Percentiles rank a stretch among this genome's conserved stretches.
These are phyloP conservation scores for Hydropsyche betteni DNA, from an alignment of 2,888 invertebrate species.

Conservation along the genomic window DNA sequence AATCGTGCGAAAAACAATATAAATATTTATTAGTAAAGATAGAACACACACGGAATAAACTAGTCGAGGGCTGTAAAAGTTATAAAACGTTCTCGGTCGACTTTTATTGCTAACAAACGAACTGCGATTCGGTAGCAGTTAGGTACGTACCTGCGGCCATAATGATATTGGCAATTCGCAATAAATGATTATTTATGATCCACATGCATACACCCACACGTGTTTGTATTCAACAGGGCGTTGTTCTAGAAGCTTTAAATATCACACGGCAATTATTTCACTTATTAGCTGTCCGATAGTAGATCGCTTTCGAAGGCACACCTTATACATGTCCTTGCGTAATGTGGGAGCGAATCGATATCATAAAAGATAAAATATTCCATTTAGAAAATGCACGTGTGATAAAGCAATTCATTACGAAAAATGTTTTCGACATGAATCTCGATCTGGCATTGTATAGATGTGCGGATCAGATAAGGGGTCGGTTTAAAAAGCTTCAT, in stretches of 20 bases:
- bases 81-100: neutral
- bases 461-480: neutral
- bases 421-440: no score
- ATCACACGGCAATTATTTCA: constrained; percentile 1
- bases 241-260: constrained; percentile 13
- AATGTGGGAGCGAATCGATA: constrained; percentile 20
- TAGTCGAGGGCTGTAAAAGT: neutral
- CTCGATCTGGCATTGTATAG: neutral
- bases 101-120: neutral
- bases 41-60: neutral
- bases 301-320: constrained; percentile 10
- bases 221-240: constrained; percentile 8
- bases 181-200: constrained; percentile 8
- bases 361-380: constrained; percentile 11
- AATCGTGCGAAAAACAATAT: no score
- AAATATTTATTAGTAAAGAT: neutral
- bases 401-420: neutral
- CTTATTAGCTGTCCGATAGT: constrained; percentile 19
- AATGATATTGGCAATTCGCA: constrained; percentile 13
- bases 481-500: no score
- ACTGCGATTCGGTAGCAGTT: constrained; percentile 6
- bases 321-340: constrained; percentile 13
- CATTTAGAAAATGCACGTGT: neutral
- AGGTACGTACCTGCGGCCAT: no score
- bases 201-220: constrained; percentile 12